Evolutionary conservation across 2,113 vertebrate species (phyloP), one percentile per base, ranked within the genome.

Genomic region (Speoplatyrhinus poulsoni): DNA sequence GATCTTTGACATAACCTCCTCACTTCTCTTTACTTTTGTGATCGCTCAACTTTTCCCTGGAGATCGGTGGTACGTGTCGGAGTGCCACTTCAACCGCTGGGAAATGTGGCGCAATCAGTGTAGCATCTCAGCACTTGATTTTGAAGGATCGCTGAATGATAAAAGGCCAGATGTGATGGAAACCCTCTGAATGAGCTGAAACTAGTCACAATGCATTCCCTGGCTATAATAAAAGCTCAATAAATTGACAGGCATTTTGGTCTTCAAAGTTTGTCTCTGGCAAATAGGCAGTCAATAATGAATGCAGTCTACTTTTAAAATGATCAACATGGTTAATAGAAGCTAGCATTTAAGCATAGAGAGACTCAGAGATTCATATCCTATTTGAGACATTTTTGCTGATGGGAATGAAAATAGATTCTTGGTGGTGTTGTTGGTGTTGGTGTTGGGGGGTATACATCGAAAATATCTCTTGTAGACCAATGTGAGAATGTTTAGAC

Each of bases 101-200:
- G 69, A 71, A 67, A 60, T 73, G 60, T 46, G 75, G 49, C 64
- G 62, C 70, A 88, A 87, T 88, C 85, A 84, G 79, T 65, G 46
- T 17, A 13, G 12, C n/a, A 50, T 54, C 46, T 69, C 55, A 7
- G 65, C 53, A 63, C 69, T 80, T 75, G 80, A 84, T 78, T 75
- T 65, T 78, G 53, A 63, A 69, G 67, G 63, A 58, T 76, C 26
- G 53, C 32, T 19, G 67, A 72, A 71, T 61, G 69, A 63, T 66
- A 76, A 54, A 62, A 72, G 70, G 32, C 15, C 1, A n/a, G 60
- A 86, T 82, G 6, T 48, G 12, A 33, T 60, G 61, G 46, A 75
- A 67, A 55, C 5, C 46, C 62, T 62, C 13, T 9, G 26, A 50
- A 59, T 59, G 26, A 75, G 26, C 12, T 12, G 48, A 76, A 79